A percentile compares a stretch with the other conserved stretches of the same genome.
Evolutionary conservation across 2,797 vertebrate species (phyloP).

Genomic region (Sebastes minor): DNA sequence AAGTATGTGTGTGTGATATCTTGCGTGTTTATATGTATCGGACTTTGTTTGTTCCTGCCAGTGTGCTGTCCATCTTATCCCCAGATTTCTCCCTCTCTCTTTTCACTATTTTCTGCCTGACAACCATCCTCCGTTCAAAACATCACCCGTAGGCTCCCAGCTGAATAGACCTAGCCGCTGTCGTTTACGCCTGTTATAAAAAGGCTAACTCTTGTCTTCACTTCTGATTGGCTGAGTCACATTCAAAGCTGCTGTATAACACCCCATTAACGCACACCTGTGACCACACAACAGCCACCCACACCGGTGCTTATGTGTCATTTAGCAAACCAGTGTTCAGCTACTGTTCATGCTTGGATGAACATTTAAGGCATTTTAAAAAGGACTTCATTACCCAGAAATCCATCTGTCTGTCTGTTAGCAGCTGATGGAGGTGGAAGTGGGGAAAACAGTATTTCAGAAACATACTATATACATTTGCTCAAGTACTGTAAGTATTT

Average conservation of each 20-base stretch:
- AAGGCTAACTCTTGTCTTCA: neutral
- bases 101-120: conserved; percentile 32
- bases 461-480: neutral
- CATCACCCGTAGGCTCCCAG: neutral
- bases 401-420: conserved; percentile 9
- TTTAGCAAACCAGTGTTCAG: conserved; percentile 18
- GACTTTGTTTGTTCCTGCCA: conserved; percentile 59
- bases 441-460: neutral
- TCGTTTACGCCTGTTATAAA: conserved; percentile 5
- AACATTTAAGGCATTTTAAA: neutral
- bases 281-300: conserved; percentile 31
- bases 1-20: conserved; percentile 18
- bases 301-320: conserved; percentile 31
- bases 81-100: conserved; percentile 7
- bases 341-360: conserved; percentile 34
- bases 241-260: conserved; percentile 36
- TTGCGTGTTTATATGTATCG: conserved; percentile 58
- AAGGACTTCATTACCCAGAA: conserved; percentile 20
- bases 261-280: conserved; percentile 50
- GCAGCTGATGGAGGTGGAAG: neutral
- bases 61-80: conserved; percentile 47
- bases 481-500: neutral
- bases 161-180: neutral
- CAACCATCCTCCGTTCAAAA: conserved; percentile 4
- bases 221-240: conserved; percentile 40